A percentile compares a stretch with the other conserved stretches of the same genome.
Evolutionary conservation across 2,797 vertebrate species (phyloP).

Genomic region (Gadopsis bispinosus): DNA sequence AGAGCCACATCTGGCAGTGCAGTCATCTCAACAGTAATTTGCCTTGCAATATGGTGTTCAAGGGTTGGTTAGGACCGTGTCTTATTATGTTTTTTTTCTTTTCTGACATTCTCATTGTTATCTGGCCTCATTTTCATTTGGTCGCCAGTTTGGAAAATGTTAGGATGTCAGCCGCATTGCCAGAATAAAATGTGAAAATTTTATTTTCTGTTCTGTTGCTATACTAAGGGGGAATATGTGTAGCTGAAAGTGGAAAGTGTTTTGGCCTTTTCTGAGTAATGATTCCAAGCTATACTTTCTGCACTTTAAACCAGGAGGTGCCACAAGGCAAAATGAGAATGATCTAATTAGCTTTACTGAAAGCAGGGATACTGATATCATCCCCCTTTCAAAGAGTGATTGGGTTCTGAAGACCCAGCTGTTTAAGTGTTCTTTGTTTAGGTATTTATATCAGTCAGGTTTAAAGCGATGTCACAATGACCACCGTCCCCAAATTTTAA

Average conservation of each 20-base stretch:
- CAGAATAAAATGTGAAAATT: conserved; percentile 1
- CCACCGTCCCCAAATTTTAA: conserved; percentile 13
- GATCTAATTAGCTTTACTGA: conserved; percentile 62
- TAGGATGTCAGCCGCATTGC: conserved; percentile 17
- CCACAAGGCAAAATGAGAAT: conserved; percentile 59
- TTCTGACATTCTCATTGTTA: conserved; percentile 42
- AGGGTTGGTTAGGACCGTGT: conserved; percentile 44
- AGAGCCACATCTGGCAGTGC: conserved; percentile 66
- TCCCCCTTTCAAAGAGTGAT: conserved; percentile 58
- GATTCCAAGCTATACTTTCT: conserved; percentile 45
- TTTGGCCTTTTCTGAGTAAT: conserved; percentile 38
- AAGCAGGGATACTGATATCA: conserved; percentile 44
- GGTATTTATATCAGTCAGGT: conserved; percentile 23
- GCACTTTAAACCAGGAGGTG: conserved; percentile 35
- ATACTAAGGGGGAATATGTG: background rate
- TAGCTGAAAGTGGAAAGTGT: conserved; percentile 17
- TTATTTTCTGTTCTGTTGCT: background rate
- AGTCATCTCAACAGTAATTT: conserved; percentile 63
- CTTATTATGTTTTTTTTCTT: conserved; percentile 55
- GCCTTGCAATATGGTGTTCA: conserved; percentile 59
- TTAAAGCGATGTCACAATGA: conserved; percentile 31
- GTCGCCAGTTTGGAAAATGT: conserved; percentile 17
- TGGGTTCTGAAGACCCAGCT: conserved; percentile 28
- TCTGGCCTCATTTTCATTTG: conserved; percentile 35
- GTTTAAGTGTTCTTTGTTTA: conserved; percentile 37